Percentiles rank a stretch among this genome's conserved stretches.
Evolutionary conservation across 2,888 invertebrate species (phyloP).

Genomic region (Isoperla grammatica): DNA sequence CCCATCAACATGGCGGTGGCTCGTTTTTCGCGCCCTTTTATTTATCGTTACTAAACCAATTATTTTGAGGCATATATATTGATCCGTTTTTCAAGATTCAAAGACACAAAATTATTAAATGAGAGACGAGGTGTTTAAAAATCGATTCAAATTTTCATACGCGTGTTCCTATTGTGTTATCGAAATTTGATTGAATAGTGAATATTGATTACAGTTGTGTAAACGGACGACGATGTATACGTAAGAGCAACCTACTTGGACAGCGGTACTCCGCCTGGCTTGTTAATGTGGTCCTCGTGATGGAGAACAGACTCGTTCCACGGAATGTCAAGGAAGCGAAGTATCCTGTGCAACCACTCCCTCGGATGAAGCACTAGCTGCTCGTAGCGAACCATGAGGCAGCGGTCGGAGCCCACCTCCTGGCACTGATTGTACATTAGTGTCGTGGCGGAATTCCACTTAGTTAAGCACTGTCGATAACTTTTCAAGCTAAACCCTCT

Average conservation of each 20-base stretch:
- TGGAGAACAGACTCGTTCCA: conserved; percentile 96
- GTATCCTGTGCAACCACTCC: conserved; percentile 79
- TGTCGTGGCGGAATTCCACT: conserved; percentile 95
- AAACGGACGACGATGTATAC: no score
- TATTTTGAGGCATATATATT: no score
- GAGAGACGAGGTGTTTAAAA: no score
- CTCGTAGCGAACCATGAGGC: conserved; percentile 93
- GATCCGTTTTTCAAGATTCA: no score
- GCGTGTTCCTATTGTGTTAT: no score
- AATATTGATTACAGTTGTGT: no score
- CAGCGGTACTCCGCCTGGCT: conserved; percentile 86
- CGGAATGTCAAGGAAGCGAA: conserved; percentile 82
- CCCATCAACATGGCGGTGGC: no score
- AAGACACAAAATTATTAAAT: no score
- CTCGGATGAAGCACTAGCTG: conserved; percentile 93
- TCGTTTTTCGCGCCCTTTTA: no score
- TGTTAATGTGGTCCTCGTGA: conserved; percentile 89
- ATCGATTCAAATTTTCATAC: no score
- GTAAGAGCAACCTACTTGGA: conserved; percentile 69
- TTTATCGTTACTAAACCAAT: no score
- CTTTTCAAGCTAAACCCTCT: conserved; percentile 92
- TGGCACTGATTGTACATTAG: conserved; percentile 92
- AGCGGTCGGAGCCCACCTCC: conserved; percentile 67
- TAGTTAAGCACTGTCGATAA: conserved; percentile 89
- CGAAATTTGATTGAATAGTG: no score